phyloP scores from a whole-genome alignment of 2,888 invertebrate species.

The Corythucha ciliata region DNA sequence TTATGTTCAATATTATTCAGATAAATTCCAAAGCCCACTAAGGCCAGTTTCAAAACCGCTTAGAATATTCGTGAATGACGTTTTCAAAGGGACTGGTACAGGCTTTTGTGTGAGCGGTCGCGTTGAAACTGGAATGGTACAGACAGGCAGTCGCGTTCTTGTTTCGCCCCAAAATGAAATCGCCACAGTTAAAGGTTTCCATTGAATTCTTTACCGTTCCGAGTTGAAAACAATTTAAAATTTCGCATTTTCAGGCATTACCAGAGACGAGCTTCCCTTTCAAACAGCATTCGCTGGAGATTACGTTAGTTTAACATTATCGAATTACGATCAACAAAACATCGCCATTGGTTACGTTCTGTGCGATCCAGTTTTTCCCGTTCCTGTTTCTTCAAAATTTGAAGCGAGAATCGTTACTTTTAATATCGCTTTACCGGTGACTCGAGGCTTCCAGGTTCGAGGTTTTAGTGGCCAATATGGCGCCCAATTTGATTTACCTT shows the following conservation, averaged over 20 bases:
- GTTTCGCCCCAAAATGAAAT: conserved; percentile 77
- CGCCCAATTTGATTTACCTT: not conserved
- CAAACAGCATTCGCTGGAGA: conserved; percentile 88
- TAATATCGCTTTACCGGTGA: conserved; percentile 81
- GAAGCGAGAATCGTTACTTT: conserved; percentile 91
- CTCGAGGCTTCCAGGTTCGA: conserved; percentile 52
- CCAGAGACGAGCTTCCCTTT: conserved; percentile 61
- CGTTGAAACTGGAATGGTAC: conserved; percentile 82
- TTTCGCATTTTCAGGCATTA: conserved; percentile 44
- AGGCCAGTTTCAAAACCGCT: conserved; percentile 81
- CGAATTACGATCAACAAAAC: conserved; percentile 75
- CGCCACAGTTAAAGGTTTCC: conserved; percentile 74
- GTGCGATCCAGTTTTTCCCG: conserved; percentile 69
- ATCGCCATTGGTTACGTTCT: conserved; percentile 78
- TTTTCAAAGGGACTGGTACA: conserved; percentile 86
- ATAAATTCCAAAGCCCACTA: conserved; percentile 76
- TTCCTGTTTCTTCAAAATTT: conserved; percentile 71
- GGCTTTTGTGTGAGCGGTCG: conserved; percentile 84
- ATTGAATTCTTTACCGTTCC: no score
- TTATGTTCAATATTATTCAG: conserved; percentile 41
- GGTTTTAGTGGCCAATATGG: not conserved
- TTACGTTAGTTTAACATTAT: conserved; percentile 71
- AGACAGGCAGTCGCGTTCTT: conserved; percentile 74
- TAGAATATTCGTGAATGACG: conserved; percentile 85
- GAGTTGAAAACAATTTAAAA: not conserved